These are phyloP conservation scores for Epizoanthus scotinus DNA, from an alignment of 92 coral and sea anemone species.

Conservation along the genomic window DNA sequence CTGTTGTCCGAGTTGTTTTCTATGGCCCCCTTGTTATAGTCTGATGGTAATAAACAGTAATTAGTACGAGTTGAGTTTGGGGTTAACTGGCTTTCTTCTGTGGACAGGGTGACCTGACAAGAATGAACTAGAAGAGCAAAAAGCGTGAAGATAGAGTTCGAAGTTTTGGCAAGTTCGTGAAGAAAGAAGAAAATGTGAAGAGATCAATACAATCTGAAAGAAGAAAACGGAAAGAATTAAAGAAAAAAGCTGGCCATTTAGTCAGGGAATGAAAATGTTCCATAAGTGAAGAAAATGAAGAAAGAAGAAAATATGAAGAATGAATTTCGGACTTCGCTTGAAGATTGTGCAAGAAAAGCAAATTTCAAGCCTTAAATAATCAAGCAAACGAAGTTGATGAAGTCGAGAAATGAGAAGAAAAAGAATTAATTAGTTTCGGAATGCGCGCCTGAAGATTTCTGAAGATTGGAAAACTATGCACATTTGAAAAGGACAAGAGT, in stretches of 20 bases:
- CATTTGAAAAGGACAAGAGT: conserved; percentile 21
- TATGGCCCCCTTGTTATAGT: background rate
- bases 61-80: background rate
- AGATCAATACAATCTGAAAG: conserved; percentile 25
- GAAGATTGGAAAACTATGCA: background rate
- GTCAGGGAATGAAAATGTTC: conserved; percentile 12
- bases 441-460: conserved; percentile 33
- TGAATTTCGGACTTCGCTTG: conserved; percentile 46
- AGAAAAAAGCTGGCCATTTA: conserved; percentile 35
- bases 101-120: conserved; percentile 36
- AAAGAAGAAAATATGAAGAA: conserved; percentile 37
- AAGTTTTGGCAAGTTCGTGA: conserved; percentile 38
- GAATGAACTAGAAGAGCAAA: conserved; percentile 42
- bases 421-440: conserved; percentile 32
- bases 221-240: conserved; percentile 34
- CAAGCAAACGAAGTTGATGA: conserved; percentile 10
- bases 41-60: conserved; percentile 3
- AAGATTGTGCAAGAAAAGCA: conserved; percentile 46
- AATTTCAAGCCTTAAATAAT: conserved; percentile 27
- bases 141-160: conserved; percentile 19
- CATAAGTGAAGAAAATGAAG: conserved; percentile 35
- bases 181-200: conserved; percentile 28
- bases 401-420: conserved; percentile 13
- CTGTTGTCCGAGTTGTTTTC: background rate
- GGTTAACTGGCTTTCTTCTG: conserved; percentile 43